These are phyloP conservation scores for Habrosyne pyritoides DNA, from an alignment of 2,888 invertebrate species.

Conservation along the genomic window DNA sequence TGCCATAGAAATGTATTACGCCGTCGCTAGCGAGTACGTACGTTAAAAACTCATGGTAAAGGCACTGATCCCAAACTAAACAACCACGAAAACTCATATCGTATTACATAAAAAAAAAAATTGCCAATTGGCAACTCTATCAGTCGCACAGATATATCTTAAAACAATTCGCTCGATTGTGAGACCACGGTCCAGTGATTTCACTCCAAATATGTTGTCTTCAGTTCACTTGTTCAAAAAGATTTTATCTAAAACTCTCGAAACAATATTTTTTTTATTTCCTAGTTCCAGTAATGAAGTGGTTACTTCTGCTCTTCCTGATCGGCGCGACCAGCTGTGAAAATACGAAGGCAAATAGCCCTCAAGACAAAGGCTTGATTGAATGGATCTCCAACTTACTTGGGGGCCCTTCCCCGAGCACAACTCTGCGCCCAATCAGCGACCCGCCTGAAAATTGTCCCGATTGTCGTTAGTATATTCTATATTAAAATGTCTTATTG, in stretches of 20 bases:
- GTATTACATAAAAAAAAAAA: too few species aligned
- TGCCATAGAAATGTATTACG: too few species aligned
- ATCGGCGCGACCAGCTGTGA: constrained; percentile 41
- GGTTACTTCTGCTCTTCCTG: constrained; percentile 45
- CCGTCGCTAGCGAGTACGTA: too few species aligned
- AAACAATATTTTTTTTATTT: background rate
- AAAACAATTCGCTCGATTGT: too few species aligned
- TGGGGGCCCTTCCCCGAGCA: constrained; percentile 50
- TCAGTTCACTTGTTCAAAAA: background rate
- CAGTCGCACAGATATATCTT: too few species aligned
- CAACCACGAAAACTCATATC: too few species aligned
- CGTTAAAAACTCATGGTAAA: too few species aligned
- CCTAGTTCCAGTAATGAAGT: constrained; percentile 49
- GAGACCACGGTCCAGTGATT: too few species aligned
- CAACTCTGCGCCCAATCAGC: constrained; percentile 46
- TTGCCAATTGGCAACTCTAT: too few species aligned
- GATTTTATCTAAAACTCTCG: background rate
- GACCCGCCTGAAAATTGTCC: constrained; percentile 72
- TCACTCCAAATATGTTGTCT: too few species aligned
- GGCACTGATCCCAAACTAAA: too few species aligned
- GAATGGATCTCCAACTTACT: constrained; percentile 74
- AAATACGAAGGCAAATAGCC: constrained; percentile 28
- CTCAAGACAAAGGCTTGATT: constrained; percentile 63
- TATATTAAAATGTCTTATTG: background rate
- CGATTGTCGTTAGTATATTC: constrained; percentile 77